Conservation (phyloP, 1,140 invertebrate species). For the Calycopis cecrops region DNA sequence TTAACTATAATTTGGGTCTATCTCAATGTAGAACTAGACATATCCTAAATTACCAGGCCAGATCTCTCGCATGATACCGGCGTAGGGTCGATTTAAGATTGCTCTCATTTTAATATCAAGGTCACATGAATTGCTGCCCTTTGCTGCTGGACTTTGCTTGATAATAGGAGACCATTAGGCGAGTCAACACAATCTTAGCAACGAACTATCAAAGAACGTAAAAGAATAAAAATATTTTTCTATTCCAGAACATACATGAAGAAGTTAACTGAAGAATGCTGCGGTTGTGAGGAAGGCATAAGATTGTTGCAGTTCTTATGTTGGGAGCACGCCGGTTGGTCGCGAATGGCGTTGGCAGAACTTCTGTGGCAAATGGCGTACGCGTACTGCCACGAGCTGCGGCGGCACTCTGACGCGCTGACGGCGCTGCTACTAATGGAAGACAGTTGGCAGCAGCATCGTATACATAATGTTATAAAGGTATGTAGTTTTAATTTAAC, state of each 20-base stretch:
- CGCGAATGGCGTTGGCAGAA: slow-evolving; percentile 90
- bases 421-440: slow-evolving; percentile 91
- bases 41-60: too few species aligned
- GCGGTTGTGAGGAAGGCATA: slow-evolving; percentile 91
- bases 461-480: slow-evolving; percentile 94
- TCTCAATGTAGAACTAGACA: too few species aligned
- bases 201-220: too few species aligned
- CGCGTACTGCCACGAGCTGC: slow-evolving; percentile 94
- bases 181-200: too few species aligned
- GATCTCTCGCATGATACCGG: too few species aligned
- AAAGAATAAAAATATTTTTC: too few species aligned
- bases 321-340: slow-evolving; percentile 97
- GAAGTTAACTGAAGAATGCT: slow-evolving; percentile 96
- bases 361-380: slow-evolving; percentile 95
- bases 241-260: slow-evolving; percentile 86
- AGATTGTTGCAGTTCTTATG: slow-evolving; percentile 94
- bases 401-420: slow-evolving; percentile 93
- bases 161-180: too few species aligned
- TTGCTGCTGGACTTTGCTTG: too few species aligned
- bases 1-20: too few species aligned
- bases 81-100: too few species aligned
- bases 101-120: too few species aligned
- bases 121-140: too few species aligned
- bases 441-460: slow-evolving; percentile 96
- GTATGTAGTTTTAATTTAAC: slow-evolving; percentile 44